These are phyloP conservation scores for Rhagoletis pomonella DNA, from an alignment of 1,140 invertebrate species.

Conservation along the genomic window DNA sequence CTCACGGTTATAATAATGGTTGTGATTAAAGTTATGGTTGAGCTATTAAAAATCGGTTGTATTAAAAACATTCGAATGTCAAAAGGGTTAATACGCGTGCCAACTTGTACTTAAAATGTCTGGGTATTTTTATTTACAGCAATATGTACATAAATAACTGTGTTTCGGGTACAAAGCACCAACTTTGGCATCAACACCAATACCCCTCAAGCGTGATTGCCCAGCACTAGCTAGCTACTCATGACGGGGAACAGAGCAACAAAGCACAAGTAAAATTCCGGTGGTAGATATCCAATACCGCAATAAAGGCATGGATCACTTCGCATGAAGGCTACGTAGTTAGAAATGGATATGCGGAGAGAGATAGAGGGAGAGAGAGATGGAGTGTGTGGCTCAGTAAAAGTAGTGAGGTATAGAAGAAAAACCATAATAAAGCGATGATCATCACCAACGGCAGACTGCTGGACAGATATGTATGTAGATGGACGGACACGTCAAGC, in stretches of 20 bases:
- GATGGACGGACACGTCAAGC: background rate
- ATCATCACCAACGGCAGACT: background rate
- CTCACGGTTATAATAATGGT: too few relatives aligned
- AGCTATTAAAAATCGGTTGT: too few relatives aligned
- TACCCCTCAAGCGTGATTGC: background rate
- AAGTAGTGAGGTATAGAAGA: background rate
- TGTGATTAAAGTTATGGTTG: too few relatives aligned
- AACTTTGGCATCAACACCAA: background rate
- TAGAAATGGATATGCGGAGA: background rate
- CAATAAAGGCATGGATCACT: slow-evolving; percentile 37
- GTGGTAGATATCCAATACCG: background rate
- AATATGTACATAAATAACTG: background rate
- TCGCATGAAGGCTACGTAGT: background rate
- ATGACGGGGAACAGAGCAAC: background rate
- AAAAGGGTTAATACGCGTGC: background rate
- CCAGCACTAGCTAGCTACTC: background rate
- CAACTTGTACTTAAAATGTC: background rate
- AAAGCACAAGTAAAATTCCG: background rate
- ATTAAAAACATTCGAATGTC: too few relatives aligned
- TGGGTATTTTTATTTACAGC: background rate
- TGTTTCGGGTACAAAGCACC: slow-evolving; percentile 30
- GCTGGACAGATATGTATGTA: too few relatives aligned
- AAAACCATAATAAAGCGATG: slow-evolving; percentile 35
- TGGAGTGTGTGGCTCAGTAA: background rate
- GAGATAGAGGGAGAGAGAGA: background rate